These are phyloP conservation scores for Aurelia aurita complex sp. Pacific DNA, from an alignment of 30 jellyfish, hydroid and myxozoan genomes.

Conservation along the genomic window DNA sequence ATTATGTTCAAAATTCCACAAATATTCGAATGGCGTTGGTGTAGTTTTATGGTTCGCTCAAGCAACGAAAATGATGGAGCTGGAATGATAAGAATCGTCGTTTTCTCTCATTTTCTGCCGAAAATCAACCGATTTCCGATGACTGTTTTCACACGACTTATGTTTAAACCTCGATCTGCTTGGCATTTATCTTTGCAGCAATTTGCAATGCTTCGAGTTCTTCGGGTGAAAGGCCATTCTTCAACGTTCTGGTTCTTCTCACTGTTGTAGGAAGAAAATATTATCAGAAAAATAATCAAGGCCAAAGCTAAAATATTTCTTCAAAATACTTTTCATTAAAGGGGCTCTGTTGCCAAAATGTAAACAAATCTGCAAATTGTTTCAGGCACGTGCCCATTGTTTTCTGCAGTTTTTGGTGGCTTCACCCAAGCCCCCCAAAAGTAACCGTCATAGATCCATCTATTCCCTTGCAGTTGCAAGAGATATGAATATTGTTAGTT, in stretches of 20 bases:
- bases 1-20: slow-evolving; percentile 20
- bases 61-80: too few species aligned
- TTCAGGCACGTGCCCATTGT: too few species aligned
- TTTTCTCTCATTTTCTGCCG: background rate
- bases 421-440: too few species aligned
- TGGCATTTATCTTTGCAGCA: slow-evolving; percentile 58
- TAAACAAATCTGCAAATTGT: too few species aligned
- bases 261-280: slow-evolving; percentile 37
- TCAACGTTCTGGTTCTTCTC: slow-evolving; percentile 96
- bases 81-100: too few species aligned
- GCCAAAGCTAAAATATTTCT: too few species aligned
- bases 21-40: slow-evolving; percentile 10
- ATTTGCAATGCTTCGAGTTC: slow-evolving; percentile 90
- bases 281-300: background rate
- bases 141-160: background rate
- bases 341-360: too few species aligned
- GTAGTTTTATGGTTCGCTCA: background rate
- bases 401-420: too few species aligned
- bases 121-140: background rate
- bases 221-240: slow-evolving; percentile 94
- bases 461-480: too few species aligned
- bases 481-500: too few species aligned
- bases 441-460: too few species aligned
- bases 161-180: slow-evolving; percentile 46
- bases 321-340: too few species aligned